Evolutionary conservation across 2,113 vertebrate species (phyloP), one percentile per base, ranked within the genome.

Genomic region (Charina bottae): DNA sequence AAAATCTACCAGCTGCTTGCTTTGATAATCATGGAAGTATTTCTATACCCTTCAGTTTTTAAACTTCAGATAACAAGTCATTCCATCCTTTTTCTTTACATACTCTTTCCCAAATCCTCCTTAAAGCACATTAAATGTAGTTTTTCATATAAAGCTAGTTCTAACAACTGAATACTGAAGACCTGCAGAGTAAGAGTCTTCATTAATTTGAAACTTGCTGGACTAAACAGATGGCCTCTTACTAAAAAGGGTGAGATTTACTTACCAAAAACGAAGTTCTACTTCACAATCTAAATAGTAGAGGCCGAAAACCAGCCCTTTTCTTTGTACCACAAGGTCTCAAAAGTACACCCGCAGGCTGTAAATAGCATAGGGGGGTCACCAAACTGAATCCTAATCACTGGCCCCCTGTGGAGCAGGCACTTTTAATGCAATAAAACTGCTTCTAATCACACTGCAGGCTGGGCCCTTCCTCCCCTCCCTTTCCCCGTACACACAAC

Each of bases 361-460:
- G 37, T 84, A 49, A 85, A 85, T 88, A 89, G 88, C 53, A 86
- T 17, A 24, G 7, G 37, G 17, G 54, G 33, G 49, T 56, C 68
- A 53, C 26, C 28, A 68, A 89, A 68, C 86, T 93, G 90, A 84
- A 91, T 91, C 58, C 72, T 84, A 93, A 93, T 85, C 56, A 54
- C 88, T 49, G 23, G 55, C 90, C 89, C 54, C 68, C 28, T 85
- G 33, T 64, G 33, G 92, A 92, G 94, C 0, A 0, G 0, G 78
- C 0, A 90, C 87, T 53, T 93, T 93, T 91, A 93, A 90, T 1
- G 84, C 58, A 93, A 90, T 92, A 92, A 92, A 90, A 92, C 78
- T 88, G 59, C 21, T 49, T 55, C 88, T 90, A 54, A 60, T 72
- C 90, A 92, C 89, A 88, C 85, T 83, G 55, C 0, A 87, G 62